Base-by-base conservation (phyloP, 2,797 vertebrate species). In the Myioborus melanocephalus region DNA sequence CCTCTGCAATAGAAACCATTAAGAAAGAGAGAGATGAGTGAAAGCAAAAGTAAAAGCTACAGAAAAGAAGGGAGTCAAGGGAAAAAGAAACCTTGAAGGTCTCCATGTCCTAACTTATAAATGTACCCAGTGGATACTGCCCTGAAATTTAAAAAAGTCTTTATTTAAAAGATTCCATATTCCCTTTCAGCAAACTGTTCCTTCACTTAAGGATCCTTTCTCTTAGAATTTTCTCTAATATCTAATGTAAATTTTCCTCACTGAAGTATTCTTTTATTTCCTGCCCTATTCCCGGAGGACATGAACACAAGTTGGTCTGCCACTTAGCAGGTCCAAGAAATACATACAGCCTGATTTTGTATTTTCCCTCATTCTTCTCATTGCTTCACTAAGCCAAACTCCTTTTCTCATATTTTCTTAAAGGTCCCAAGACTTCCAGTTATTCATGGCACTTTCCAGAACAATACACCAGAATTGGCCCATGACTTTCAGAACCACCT, bases 61-160 rank as follows among this genome's bases (percentile, higher is more conserved):
- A 65, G 39, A 55, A 65, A 80, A 77, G 1, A 47, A 13, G 4
- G 4, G 5, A 64, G 1, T 53, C 27, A 49, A 77, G 53, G 32
- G 27, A 19, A 47, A 84, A 79, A 55, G 4, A 6, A 35, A 46
- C 6, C 52, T 63, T 44, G 14, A 71, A 49, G 26, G 12, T 39
- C 12, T 23, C 46, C 10, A 49, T 1, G 2, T 53, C 19, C 21
- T 49, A 34, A 35, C 12, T 73, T 47, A n/a, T 57, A 65, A 76
- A 30, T 20, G 4, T 35, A 5, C 3, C 12, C 20, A 52, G 30
- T 15, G n/a, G 23, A 41, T 10, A 60, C 5, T 32, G 10, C 15
- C 65, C 10, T 14, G 50, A 71, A 12, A 6, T 28, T 59, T 69
- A 4, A 3, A 0, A 17, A 17, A 57, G 0, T n/a, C 13, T 57